These are phyloP conservation scores for Mycogona germanica DNA, from an alignment of 2,888 invertebrate species.

Conservation along the genomic window DNA sequence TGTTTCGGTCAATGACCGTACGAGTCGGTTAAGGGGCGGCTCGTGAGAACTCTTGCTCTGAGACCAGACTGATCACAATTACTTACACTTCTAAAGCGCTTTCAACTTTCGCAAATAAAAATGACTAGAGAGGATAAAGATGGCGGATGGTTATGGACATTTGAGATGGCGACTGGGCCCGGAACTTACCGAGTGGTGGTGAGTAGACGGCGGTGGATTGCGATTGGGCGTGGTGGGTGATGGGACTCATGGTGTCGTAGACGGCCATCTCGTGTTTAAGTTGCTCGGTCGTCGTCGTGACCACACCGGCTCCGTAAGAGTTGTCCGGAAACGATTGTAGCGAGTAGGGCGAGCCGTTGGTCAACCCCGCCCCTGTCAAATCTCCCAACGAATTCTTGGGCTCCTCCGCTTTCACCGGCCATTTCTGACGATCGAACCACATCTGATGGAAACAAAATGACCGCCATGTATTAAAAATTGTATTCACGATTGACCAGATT, in stretches of 20 bases:
- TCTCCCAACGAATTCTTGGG: slow-evolving; percentile 14
- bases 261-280: slow-evolving; percentile 22
- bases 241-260: slow-evolving; percentile 47
- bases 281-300: slow-evolving; percentile 19
- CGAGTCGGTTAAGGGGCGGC: too few relatives aligned
- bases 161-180: too few relatives aligned
- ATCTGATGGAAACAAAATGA: too few relatives aligned
- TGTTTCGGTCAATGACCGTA: too few relatives aligned
- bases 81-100: too few relatives aligned
- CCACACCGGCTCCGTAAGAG: slow-evolving; percentile 10
- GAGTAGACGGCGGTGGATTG: slow-evolving; percentile 55
- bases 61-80: too few relatives aligned
- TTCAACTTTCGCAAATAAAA: too few relatives aligned
- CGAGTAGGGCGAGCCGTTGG: slow-evolving; percentile 20
- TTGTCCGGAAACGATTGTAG: slow-evolving; percentile 18
- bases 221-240: slow-evolving; percentile 46
- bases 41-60: too few relatives aligned
- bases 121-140: too few relatives aligned
- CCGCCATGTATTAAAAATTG: not conserved
- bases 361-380: slow-evolving; percentile 11
- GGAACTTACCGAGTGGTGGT: slow-evolving; percentile 48
- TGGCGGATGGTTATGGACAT: too few relatives aligned
- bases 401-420: slow-evolving; percentile 20
- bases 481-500: too few relatives aligned
- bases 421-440: slow-evolving; percentile 22